Conservation (phyloP, 2,113 vertebrate genomes). For the Hyla sarda region DNA sequence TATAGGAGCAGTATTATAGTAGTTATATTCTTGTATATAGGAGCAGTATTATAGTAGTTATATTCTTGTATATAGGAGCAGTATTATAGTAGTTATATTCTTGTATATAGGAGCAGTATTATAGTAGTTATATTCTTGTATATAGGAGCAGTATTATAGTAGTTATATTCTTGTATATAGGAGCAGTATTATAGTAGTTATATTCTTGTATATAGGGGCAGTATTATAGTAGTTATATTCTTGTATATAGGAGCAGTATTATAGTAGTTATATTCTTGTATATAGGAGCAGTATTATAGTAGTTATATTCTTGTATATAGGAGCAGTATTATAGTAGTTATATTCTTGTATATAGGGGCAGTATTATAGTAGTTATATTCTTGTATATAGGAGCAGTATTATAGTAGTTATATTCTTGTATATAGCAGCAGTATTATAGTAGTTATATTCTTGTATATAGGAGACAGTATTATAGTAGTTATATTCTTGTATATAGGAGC, state of each 20-base stretch:
- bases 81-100: slow-evolving; percentile 1
- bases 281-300: too few relatives aligned
- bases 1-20: slow-evolving; percentile 1
- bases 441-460: too few relatives aligned
- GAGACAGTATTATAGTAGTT: too few relatives aligned
- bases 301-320: too few relatives aligned
- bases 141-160: not conserved
- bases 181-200: slow-evolving; percentile 5
- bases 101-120: too few relatives aligned
- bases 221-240: too few relatives aligned
- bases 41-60: slow-evolving; percentile 4
- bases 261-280: too few relatives aligned
- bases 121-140: slow-evolving; percentile 9
- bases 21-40: slow-evolving; percentile 3
- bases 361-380: too few relatives aligned
- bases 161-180: slow-evolving; percentile 5
- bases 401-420: not conserved
- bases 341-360: too few relatives aligned
- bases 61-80: not conserved
- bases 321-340: too few relatives aligned
- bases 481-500: too few relatives aligned
- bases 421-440: not conserved
- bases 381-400: not conserved
- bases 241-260: too few relatives aligned
- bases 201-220: not conserved